These are phyloP conservation scores for Brenthis ino DNA, from an alignment of 2,888 invertebrate species.

Conservation along the genomic window DNA sequence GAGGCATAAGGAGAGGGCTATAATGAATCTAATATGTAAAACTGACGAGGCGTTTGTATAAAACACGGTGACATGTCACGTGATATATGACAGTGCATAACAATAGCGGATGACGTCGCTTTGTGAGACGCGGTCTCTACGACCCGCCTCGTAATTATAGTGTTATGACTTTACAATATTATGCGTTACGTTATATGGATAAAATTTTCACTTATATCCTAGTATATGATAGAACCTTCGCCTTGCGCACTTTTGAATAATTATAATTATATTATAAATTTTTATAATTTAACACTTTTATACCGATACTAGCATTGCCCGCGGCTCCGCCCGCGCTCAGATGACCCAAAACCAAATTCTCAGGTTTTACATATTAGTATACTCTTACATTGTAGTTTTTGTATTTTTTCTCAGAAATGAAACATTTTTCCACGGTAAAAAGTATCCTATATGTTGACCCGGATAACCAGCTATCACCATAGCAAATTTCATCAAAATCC, in stretches of 20 bases:
- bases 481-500: no score
- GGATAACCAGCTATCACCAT: no score
- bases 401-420: no score
- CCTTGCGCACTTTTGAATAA: background rate
- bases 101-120: slow-evolving; percentile 71
- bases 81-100: slow-evolving; percentile 52
- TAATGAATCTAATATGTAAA: slow-evolving; percentile 39
- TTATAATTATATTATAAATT: background rate
- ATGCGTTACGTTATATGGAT: slow-evolving; percentile 38
- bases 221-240: background rate
- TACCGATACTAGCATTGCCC: no score
- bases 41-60: slow-evolving; percentile 58
- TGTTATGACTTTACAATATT: slow-evolving; percentile 78
- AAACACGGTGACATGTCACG: slow-evolving; percentile 58
- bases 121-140: slow-evolving; percentile 54
- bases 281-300: background rate
- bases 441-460: no score
- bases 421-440: no score
- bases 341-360: no score
- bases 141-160: slow-evolving; percentile 67
- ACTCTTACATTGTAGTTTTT: no score
- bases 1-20: slow-evolving; percentile 24
- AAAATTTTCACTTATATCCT: background rate
- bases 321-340: no score
- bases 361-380: no score